Base-by-base conservation (phyloP, 2,797 vertebrate species). In the Galago senegalensis region DNA sequence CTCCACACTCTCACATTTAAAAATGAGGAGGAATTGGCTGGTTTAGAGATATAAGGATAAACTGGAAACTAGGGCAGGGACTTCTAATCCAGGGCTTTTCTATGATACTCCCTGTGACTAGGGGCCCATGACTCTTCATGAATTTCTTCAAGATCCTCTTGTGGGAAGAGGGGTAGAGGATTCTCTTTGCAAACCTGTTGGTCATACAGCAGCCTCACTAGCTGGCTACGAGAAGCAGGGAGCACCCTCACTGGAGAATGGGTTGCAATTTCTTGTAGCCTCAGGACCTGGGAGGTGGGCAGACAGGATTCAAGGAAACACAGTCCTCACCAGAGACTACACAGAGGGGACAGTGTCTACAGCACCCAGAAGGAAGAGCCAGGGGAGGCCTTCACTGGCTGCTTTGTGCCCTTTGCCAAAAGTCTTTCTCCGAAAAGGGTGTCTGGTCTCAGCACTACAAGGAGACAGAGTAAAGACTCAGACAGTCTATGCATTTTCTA, bases 1-100 rank as follows among this genome's bases (percentile, higher is more conserved):
- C 31, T 72, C 61, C n/a, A 21, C 43, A 7, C 21, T 49, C 94
- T 80, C 79, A 20, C 67, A 91, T 87, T 91, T 95, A 83, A 96
- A 77, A 69, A 79, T 58, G 76, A 40, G 31, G 49, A 73, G 9
- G 2, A 1, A 86, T 49, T 65, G 60, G 34, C 49, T 81, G 27
- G 43, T 63, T 84, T 76, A 49, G 18, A 17, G 60, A 77, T 73
- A 92, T 58, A 81, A 17, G 43, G 37, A 70, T 29, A 70, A 65
- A 46, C 40, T 46, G n/a, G 43, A 84, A 92, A 73, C 61, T 40
- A 70, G 80, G 18, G 25, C 25, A 82, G 69, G 49, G 25, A 80
- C 60, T 76, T 61, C 40, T 70, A 79, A 49, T 3, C 34, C 21
- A 79, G n/a, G 31, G 43, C 40, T 89, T 6, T 34, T 34, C 49